Evolutionary conservation across 2,888 invertebrate genomes (phyloP), one percentile per base, ranked within the genome.

Genomic region (Drosophila neonasuta): DNA sequence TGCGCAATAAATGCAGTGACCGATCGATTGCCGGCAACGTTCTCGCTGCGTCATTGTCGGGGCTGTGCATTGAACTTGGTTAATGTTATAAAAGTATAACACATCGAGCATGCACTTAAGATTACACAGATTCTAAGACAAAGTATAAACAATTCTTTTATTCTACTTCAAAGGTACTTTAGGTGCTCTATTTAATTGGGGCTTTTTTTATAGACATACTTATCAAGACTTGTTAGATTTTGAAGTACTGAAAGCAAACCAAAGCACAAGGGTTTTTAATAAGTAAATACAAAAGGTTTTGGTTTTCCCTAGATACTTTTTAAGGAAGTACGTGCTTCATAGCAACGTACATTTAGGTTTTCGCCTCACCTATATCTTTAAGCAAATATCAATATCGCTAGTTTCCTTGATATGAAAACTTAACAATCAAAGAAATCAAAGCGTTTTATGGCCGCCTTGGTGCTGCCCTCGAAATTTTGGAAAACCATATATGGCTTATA

Each of bases 61-160:
- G 68, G 58, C 81, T 79, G 79, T 69, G 79, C 79, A 83, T 83
- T 79, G 81, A 83, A 83, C 80, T 66, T 83, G 78, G 51, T 11
- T 57, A 52, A 63, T 24, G 45, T 41, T 29, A 42, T 45, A 46
- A 48, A 51, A 41, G 52, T 45, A 34, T 34, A 10, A 45, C 55
- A 34, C 20, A 17, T 55, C 20, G 10, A 45, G 10, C 15, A 20
- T n/a, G 54, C 32, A 55, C 44, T 44, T 32, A 6, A 55, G 32
- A 55, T 55, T 44, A 30, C n/a, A 10, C 17, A 15, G 36, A 8
- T 10, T 50, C 36, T 42, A 42, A 13, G 24, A 15, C 11, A 3
- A 30, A 32, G 11, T 36, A 39, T 36, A n/a, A 36, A 11, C 5
- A 5, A n/a, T 5, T 11, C 4, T n/a, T 36, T 36, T 36, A 36